Evolutionary conservation across 2,797 vertebrate species (phyloP).

Genomic region (Pipistrellus kuhlii): DNA sequence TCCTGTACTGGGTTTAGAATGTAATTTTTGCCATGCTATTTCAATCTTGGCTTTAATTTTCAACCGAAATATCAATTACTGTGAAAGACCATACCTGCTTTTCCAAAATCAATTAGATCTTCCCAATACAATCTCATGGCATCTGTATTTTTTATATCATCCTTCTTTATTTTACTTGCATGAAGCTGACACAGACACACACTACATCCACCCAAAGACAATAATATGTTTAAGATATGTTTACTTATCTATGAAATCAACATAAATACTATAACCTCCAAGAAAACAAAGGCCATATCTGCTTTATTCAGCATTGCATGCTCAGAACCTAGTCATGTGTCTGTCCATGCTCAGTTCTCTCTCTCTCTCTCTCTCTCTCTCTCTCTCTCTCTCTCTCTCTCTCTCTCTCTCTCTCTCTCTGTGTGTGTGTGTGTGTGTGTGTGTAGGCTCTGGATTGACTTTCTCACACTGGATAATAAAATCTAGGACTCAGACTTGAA

Average conservation of each 20-base stretch:
- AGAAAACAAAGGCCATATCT: background rate
- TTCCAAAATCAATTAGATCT: background rate
- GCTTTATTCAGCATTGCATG: background rate
- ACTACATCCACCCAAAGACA: background rate
- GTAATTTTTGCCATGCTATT: background rate
- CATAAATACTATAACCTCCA: background rate
- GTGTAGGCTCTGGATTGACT: background rate
- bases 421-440: background rate
- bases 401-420: no score
- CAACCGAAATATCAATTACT: background rate
- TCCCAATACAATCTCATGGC: background rate
- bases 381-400: no score
- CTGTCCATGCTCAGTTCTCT: background rate
- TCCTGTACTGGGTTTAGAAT: background rate
- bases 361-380: no score
- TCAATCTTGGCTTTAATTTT: slow-evolving; percentile 11
- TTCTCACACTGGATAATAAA: background rate
- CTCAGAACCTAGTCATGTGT: background rate
- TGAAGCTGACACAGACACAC: background rate
- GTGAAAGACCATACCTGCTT: background rate
- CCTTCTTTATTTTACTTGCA: background rate
- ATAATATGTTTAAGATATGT: background rate
- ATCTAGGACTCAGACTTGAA: background rate
- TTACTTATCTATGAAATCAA: background rate
- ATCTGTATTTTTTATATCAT: background rate